Conservation (phyloP, 2,797 vertebrate species). For the Ibycter americanus region DNA sequence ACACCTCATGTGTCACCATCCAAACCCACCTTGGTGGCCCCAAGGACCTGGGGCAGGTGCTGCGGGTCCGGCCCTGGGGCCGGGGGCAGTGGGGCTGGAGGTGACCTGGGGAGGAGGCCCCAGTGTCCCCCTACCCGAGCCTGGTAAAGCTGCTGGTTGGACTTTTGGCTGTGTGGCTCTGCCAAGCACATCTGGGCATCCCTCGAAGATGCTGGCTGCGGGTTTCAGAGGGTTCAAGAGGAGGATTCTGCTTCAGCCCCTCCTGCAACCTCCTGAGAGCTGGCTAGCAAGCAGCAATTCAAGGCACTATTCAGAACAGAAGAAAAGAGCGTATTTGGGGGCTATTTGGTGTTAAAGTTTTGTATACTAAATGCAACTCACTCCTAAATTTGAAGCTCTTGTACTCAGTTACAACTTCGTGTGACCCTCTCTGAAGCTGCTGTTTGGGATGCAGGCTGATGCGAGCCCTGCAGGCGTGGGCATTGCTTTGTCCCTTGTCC, state of each 20-base stretch:
- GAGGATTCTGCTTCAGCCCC: neutral
- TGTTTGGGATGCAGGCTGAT: neutral
- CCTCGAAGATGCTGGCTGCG: accelerated
- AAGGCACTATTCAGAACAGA: neutral
- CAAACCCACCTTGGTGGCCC: neutral
- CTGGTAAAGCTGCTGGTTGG: neutral
- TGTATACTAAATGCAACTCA: neutral
- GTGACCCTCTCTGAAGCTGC: neutral
- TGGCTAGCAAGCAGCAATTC: neutral
- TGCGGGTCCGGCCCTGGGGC: neutral
- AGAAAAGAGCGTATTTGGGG: neutral
- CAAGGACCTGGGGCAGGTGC: neutral
- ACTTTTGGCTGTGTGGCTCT: neutral
- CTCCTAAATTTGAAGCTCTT: neutral
- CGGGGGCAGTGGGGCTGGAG: accelerated
- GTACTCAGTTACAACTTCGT: neutral
- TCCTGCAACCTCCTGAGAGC: neutral
- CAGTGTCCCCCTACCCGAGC: neutral
- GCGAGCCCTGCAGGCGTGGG: accelerated
- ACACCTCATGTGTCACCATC: neutral
- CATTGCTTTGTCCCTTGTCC: neutral
- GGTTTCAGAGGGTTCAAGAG: neutral
- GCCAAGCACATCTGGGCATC: no score
- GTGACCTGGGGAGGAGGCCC: neutral
- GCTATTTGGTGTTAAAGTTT: neutral